Evolutionary conservation across 1,140 invertebrate species (phyloP), one percentile per base, ranked within the genome.

Genomic region (Pantala flavescens): DNA sequence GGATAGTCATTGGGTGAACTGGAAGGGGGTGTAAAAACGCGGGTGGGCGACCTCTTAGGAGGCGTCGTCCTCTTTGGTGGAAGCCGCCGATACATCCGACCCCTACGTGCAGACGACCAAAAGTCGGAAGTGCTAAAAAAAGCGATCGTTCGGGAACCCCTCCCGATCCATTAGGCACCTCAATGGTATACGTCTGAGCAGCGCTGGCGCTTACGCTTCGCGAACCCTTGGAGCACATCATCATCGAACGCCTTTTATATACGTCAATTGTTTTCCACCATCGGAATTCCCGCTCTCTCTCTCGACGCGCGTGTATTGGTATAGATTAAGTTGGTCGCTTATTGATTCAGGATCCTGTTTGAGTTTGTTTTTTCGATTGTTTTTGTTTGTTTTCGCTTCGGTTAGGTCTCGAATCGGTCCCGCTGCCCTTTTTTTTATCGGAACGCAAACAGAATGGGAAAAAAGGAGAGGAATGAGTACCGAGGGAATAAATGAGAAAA

Each of bases 281-380:
- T 63, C 49, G 16, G 49, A 63, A 3, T 63, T 21, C 12, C 49
- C 49, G 3, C 5, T 21, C 12, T 63, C 49, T 21, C 49, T 63
- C 49, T 19, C 49, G 49, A 1, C 49, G 49, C 12, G 3, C 12
- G 49, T 63, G 49, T 63, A 19, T 63, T 63, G 16, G 16, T 63
- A 63, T 63, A 63, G 49, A 16, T 16, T 21, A 16, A 16, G 49
- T 63, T 63, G 3, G 49, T 16, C 49, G 14, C 3, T 63, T 63
- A 63, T 63, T 63, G 49, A 63, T 63, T 63, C n/a, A 63, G 49
- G 14, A 63, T 63, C 49, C 49, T 63, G 49, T 63, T 63, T 63
- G 49, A 16, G 14, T 63, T 63, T 19, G 16, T 63, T 63, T 63
- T 63, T 63, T 21, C 49, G 49, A 63, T 63, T 63, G 49, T 63